Conservation (phyloP, 1,140 invertebrate genomes). For the Phocides pigmalion region DNA sequence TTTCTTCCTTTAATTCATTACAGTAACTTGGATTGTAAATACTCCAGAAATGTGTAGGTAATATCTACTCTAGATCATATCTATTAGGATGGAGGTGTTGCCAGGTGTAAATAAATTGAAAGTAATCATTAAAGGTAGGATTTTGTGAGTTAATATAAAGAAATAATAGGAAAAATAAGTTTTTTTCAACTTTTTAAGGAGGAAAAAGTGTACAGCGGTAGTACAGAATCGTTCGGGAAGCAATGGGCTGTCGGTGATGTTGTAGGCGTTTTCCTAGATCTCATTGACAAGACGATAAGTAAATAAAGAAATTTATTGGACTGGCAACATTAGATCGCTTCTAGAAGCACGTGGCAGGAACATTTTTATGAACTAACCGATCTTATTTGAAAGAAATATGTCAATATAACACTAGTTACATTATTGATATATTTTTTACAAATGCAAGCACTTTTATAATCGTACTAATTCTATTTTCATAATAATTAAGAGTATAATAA, state of each 20-base stretch:
- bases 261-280: conserved; percentile 97
- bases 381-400: not conserved
- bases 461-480: too few species aligned
- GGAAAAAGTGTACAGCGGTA: conserved; percentile 96
- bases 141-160: too few species aligned
- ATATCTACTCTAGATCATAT: not conserved
- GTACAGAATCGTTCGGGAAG: conserved; percentile 96
- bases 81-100: not conserved
- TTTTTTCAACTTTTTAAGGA: conserved; percentile 85
- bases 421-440: too few species aligned
- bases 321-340: conserved; percentile 56
- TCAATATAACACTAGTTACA: too few species aligned
- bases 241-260: conserved; percentile 97
- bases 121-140: too few species aligned
- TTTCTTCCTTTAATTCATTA: conserved; percentile 8
- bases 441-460: too few species aligned
- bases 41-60: not conserved
- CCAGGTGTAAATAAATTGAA: not conserved
- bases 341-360: conserved; percentile 54
- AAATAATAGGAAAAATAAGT: not conserved
- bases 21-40: not conserved
- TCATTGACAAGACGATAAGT: conserved; percentile 98
- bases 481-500: too few species aligned
- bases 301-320: conserved; percentile 68
- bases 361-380: conserved; percentile 43